Evolutionary conservation across 2,113 vertebrate genomes (phyloP).

Genomic region (Cranoglanis bouderius): DNA sequence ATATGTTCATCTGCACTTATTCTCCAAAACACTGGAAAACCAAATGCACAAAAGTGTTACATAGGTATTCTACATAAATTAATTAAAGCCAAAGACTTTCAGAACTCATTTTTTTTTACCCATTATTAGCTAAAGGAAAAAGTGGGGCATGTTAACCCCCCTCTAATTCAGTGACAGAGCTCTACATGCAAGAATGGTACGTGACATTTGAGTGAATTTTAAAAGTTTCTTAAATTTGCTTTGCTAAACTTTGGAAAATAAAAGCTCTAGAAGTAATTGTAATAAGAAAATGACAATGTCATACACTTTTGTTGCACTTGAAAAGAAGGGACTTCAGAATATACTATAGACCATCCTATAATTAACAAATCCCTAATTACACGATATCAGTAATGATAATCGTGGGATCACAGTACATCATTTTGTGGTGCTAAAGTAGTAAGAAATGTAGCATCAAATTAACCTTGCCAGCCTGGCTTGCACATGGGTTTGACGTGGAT

Average conservation of each 20-base stretch:
- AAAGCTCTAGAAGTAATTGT: neutral
- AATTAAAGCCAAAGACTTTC: neutral
- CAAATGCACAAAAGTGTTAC: neutral
- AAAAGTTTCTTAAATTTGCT: too few species aligned
- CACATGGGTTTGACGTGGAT: constrained; percentile 94
- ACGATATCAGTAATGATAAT: neutral
- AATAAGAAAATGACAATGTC: neutral
- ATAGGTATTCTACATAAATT: neutral
- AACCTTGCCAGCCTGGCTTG: constrained; percentile 99
- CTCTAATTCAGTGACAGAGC: neutral
- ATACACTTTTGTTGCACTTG: neutral
- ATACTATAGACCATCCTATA: neutral
- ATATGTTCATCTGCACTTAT: neutral
- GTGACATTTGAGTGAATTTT: neutral
- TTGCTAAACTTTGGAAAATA: neutral
- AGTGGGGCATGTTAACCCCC: neutral
- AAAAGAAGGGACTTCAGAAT: neutral
- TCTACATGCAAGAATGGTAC: neutral
- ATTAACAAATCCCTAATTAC: neutral
- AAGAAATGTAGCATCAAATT: constrained; percentile 35
- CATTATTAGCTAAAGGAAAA: neutral
- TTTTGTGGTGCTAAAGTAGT: neutral
- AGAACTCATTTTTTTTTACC: neutral
- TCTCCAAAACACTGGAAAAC: neutral
- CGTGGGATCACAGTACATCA: neutral